phyloP scores from a whole-genome alignment of 2,797 vertebrate genomes.

The Numenius phaeopus region DNA sequence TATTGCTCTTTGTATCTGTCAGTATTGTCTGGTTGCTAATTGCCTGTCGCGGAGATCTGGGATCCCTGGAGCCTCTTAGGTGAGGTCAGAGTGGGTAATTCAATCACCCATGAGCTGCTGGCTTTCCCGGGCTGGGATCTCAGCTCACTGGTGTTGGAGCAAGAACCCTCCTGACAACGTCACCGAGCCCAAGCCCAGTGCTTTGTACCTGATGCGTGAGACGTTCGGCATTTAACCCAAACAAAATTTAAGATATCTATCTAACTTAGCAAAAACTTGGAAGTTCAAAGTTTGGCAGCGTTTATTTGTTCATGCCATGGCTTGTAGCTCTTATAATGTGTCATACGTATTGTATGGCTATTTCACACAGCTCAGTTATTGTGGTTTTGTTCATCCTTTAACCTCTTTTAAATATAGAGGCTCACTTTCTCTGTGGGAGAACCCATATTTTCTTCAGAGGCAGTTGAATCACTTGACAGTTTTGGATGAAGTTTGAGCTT shows the following conservation, averaged over 20 bases:
- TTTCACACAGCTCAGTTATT: not conserved
- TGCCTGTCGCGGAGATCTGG: slow-evolving; percentile 1
- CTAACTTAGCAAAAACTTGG: not conserved
- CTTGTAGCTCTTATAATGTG: not conserved
- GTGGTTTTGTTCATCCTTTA: not conserved
- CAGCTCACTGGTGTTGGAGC: not conserved
- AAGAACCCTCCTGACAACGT: not conserved
- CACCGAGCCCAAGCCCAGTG: not conserved
- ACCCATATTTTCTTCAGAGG: not conserved
- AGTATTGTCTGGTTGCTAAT: slow-evolving; percentile 18
- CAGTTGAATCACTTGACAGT: not conserved
- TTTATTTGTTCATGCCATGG: not conserved
- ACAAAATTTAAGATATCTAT: not conserved
- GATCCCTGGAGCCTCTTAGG: slow-evolving; percentile 25
- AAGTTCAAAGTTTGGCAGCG: not conserved
- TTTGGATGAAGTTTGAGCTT: not conserved
- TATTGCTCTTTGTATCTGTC: not conserved
- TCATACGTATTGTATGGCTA: fast-evolving
- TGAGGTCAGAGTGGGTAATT: slow-evolving; percentile 54
- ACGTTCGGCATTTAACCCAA: not conserved
- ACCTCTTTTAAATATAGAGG: not conserved
- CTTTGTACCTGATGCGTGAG: not conserved
- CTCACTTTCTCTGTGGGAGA: not conserved
- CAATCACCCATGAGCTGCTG: slow-evolving; percentile 28
- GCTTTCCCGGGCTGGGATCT: not conserved